A percentile compares a stretch with the other conserved stretches of the same genome.
phyloP scores from a whole-genome alignment of 2,888 invertebrate genomes.

The Drosophila cyrtoloma region DNA sequence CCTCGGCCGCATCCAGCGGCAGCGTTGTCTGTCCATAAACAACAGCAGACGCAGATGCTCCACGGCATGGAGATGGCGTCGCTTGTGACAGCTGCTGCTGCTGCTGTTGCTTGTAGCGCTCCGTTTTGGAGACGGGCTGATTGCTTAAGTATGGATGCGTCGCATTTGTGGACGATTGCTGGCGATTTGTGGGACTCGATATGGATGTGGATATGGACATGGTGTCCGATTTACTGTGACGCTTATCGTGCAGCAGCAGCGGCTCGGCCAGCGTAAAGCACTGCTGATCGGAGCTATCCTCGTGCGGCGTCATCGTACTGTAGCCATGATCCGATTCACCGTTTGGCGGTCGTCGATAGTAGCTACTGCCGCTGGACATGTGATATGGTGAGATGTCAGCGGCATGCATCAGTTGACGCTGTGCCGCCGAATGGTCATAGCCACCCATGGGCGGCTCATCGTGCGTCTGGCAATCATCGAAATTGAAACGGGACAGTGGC shows the following conservation, averaged over 20 bases:
- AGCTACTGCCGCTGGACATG: conserved; percentile 89
- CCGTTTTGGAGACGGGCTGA: conserved; percentile 83
- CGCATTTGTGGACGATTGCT: conserved; percentile 51
- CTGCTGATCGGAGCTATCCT: conserved; percentile 94
- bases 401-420: conserved; percentile 88
- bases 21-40: conserved; percentile 82
- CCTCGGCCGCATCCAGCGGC: conserved; percentile 67
- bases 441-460: conserved; percentile 84
- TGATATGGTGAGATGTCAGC: conserved; percentile 92
- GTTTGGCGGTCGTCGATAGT: conserved; percentile 91
- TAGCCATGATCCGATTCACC: conserved; percentile 95
- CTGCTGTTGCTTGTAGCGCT: conserved; percentile 70
- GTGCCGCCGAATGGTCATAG: conserved; percentile 80
- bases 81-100: conserved; percentile 48
- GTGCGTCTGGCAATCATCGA: conserved; percentile 88
- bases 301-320: conserved; percentile 96
- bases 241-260: conserved; percentile 86
- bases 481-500: conserved; percentile 91
- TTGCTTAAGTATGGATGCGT: conserved; percentile 82
- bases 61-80: conserved; percentile 70
- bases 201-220: conserved; percentile 87
- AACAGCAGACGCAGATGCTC: conserved; percentile 10
- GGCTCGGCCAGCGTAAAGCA: conserved; percentile 90
- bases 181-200: conserved; percentile 85
- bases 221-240: conserved; percentile 87